Conservation (phyloP, 2,797 vertebrate genomes). For the Phylloscopus collybita region DNA sequence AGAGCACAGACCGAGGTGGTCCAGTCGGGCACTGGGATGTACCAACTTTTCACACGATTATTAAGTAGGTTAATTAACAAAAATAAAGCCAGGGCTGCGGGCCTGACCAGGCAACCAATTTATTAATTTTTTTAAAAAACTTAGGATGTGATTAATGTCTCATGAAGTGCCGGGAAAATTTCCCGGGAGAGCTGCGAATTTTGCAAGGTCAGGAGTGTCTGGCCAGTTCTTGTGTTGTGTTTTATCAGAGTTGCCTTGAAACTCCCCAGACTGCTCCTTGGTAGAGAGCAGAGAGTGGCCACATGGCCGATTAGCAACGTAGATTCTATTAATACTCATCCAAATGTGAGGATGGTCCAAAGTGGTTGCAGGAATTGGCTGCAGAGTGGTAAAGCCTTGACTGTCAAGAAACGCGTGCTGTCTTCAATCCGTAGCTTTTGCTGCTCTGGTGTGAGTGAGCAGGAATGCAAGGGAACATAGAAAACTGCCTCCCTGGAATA, state of each 20-base stretch:
- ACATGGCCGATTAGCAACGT: not conserved
- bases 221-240: not conserved
- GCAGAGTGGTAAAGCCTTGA: not conserved
- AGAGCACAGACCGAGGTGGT: not conserved
- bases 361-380: not conserved
- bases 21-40: not conserved
- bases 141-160: not conserved
- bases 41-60: not conserved
- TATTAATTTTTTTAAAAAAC: not conserved
- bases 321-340: conserved; percentile 36
- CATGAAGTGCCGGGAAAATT: not conserved
- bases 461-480: not conserved
- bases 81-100: not conserved
- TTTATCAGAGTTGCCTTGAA: conserved; percentile 13
- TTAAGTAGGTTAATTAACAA: not conserved
- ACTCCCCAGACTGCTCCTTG: conserved; percentile 23
- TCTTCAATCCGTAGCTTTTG: not conserved
- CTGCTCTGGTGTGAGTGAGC: not conserved
- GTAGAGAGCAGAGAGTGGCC: conserved; percentile 22
- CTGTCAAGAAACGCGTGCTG: not conserved
- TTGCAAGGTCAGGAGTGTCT: conserved; percentile 8
- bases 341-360: not conserved
- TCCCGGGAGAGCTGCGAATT: rapidly evolving
- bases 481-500: not conserved
- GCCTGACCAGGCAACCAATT: not conserved